Percentiles rank a stretch among this genome's conserved stretches.
Evolutionary conservation across 2,113 vertebrate species (phyloP).

Genomic region (Piaya cayana): DNA sequence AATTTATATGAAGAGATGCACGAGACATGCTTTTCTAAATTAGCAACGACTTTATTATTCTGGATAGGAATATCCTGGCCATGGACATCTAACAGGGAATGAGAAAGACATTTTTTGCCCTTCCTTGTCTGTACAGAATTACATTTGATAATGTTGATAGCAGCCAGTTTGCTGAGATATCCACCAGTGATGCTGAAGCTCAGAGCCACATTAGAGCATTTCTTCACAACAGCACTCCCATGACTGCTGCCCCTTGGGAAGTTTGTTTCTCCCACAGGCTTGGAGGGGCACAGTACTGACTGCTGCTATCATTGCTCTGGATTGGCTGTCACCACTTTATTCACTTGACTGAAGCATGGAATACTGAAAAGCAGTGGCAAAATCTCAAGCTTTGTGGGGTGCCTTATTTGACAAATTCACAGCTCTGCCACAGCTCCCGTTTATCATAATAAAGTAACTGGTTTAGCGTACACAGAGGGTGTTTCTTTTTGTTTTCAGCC

Average conservation of each 20-base stretch:
- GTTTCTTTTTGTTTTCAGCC: not conserved
- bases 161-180: not conserved
- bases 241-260: not conserved
- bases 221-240: not conserved
- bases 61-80: not conserved
- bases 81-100: not conserved
- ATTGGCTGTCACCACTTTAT: not conserved
- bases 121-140: not conserved
- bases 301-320: not conserved
- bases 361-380: not conserved
- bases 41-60: not conserved
- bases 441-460: not conserved
- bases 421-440: not conserved
- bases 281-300: not conserved
- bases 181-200: not conserved
- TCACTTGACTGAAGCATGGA: not conserved
- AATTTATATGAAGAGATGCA: not conserved
- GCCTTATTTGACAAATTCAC: not conserved
- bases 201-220: not conserved
- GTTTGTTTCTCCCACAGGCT: not conserved
- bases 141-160: fast-evolving
- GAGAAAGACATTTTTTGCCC: not conserved
- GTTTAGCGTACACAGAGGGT: not conserved
- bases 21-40: not conserved
- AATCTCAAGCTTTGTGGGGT: not conserved